Evolutionary conservation across 2,888 invertebrate genomes (phyloP).

Genomic region (Yponomeuta malinellus): DNA sequence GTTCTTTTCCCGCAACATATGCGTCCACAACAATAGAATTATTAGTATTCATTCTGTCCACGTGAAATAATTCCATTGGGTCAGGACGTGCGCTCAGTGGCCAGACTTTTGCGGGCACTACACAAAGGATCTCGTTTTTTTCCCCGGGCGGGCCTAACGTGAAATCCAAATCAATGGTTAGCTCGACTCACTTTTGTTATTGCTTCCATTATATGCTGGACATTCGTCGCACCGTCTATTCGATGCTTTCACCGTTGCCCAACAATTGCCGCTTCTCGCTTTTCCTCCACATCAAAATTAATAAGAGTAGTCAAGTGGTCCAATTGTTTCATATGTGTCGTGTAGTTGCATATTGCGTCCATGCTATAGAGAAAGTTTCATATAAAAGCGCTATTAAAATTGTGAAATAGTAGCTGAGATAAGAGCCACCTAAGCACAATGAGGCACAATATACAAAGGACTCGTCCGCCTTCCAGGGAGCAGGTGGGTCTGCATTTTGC

Average conservation of each 20-base stretch:
- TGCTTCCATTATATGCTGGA: conserved; percentile 58
- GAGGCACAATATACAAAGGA: background rate
- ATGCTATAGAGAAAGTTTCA: background rate
- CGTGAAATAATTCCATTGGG: conserved; percentile 44
- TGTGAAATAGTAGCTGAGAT: background rate
- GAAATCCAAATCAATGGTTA: conserved; percentile 73
- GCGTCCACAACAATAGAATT: conserved; percentile 43
- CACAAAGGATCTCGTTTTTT: conserved; percentile 63
- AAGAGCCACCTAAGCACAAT: conserved; percentile 6
- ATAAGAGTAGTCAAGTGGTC: conserved; percentile 29
- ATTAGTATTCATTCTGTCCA: conserved; percentile 61
- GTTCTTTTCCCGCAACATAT: conserved; percentile 6
- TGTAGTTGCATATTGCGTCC: background rate
- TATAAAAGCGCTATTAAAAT: background rate
- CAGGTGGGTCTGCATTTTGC: conserved; percentile 24
- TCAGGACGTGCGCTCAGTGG: conserved; percentile 47
- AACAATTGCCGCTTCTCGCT: conserved; percentile 34
- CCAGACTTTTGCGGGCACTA: conserved; percentile 57
- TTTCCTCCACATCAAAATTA: conserved; percentile 43
- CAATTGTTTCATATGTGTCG: background rate
- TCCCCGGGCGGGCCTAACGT: conserved; percentile 41
- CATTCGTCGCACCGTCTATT: conserved; percentile 38
- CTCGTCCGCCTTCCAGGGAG: conserved; percentile 17
- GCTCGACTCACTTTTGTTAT: conserved; percentile 68
- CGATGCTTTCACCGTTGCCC: conserved; percentile 37